Conservation (phyloP, 2,113 vertebrate genomes). For the Tyrannus savana region DNA sequence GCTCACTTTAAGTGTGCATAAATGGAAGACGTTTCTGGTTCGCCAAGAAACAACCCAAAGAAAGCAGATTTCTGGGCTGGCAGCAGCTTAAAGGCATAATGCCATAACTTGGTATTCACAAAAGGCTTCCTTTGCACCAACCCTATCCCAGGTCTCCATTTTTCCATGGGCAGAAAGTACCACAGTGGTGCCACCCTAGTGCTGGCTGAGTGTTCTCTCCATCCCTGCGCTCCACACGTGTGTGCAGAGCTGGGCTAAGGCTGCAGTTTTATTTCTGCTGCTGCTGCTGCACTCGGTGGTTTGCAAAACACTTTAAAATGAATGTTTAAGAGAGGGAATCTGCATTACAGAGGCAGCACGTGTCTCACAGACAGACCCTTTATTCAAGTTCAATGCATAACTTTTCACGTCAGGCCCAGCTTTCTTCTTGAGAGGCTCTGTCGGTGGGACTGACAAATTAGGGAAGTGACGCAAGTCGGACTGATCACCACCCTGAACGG, state of each 20-base stretch:
- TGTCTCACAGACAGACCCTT: neutral
- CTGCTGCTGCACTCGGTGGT: neutral
- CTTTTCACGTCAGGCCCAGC: neutral
- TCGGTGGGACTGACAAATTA: neutral
- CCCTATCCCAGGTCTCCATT: neutral
- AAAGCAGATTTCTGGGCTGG: neutral
- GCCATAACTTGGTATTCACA: neutral
- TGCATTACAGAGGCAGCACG: neutral
- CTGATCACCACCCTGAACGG: neutral
- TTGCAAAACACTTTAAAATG: slow-evolving; percentile 20
- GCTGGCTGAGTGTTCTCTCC: neutral
- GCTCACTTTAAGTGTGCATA: neutral
- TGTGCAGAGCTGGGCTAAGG: neutral
- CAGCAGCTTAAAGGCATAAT: neutral
- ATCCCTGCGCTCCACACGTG: neutral
- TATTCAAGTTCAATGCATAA: neutral
- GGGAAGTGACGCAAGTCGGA: neutral
- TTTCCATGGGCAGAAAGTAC: neutral
- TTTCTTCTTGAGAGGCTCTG: neutral
- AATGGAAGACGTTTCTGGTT: neutral
- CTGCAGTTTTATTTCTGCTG: neutral
- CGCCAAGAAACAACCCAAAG: neutral
- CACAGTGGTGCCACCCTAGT: rapidly evolving
- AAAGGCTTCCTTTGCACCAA: neutral
- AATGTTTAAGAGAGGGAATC: neutral